A percentile compares a stretch with the other conserved stretches of the same genome.
Conservation (phyloP, 2,888 invertebrate species). For the Harmothoe impar region DNA sequence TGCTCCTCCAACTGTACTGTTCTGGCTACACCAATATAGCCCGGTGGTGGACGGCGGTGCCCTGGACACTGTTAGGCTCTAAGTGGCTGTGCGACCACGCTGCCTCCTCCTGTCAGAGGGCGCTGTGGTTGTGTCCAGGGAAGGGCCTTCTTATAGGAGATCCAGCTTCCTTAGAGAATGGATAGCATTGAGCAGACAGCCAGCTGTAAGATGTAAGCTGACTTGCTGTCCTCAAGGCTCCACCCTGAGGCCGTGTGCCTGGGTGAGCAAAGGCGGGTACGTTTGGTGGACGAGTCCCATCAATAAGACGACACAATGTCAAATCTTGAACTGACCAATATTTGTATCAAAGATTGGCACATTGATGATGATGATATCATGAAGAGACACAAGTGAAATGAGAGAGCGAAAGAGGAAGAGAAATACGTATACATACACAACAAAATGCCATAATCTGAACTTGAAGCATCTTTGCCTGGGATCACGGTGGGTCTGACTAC, state of each 20-base stretch:
- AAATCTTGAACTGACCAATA: conserved; percentile 53
- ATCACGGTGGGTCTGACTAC: conserved; percentile 17
- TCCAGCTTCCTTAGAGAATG: conserved; percentile 48
- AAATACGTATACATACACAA: background rate
- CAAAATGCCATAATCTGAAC: conserved; percentile 59
- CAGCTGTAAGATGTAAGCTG: background rate
- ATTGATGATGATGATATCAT: conserved; percentile 10
- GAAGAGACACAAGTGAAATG: background rate
- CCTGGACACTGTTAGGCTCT: conserved; percentile 21
- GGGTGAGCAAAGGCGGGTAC: background rate
- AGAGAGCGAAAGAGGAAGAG: conserved; percentile 7
- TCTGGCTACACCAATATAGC: conserved; percentile 20
- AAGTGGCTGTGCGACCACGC: background rate
- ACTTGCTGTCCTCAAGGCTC: conserved; percentile 27
- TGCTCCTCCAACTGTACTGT: conserved; percentile 44
- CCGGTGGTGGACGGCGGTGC: conserved; percentile 51
- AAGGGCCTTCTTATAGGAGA: conserved; percentile 47
- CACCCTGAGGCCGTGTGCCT: background rate
- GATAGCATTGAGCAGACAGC: conserved; percentile 30
- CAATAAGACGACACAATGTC: conserved; percentile 16
- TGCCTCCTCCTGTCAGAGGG: background rate
- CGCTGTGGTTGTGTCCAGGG: background rate
- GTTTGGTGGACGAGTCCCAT: conserved; percentile 32
- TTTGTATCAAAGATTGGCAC: conserved; percentile 40
- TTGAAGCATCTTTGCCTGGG: conserved; percentile 47